A percentile compares a stretch with the other conserved stretches of the same genome.
Conservation (phyloP, 2,888 invertebrate genomes). For the Liopterus haemorrhoidalis region DNA sequence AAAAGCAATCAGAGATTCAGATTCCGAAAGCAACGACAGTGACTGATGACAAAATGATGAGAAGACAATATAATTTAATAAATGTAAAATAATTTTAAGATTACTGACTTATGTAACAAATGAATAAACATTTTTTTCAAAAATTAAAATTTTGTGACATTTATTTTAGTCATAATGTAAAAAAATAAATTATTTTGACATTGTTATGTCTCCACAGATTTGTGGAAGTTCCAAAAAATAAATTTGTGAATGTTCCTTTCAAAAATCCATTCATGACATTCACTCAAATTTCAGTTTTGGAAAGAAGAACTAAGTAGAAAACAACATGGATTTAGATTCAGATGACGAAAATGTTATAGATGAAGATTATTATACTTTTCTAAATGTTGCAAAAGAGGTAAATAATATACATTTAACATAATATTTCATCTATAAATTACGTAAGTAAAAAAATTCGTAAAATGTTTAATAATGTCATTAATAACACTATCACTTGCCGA, state of each 20-base stretch:
- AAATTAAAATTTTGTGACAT: conserved; percentile 5
- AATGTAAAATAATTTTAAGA: conserved; percentile 4
- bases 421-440: conserved; percentile 11
- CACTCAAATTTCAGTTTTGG: conserved; percentile 10
- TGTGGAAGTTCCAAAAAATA: no score
- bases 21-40: conserved; percentile 45
- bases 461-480: no score
- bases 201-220: background rate
- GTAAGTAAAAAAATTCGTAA: background rate
- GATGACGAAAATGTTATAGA: conserved; percentile 62
- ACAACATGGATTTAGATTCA: conserved; percentile 60
- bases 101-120: conserved; percentile 21
- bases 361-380: conserved; percentile 83
- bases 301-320: conserved; percentile 7
- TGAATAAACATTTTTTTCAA: conserved; percentile 7
- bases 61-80: conserved; percentile 1
- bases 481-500: no score
- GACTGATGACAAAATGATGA: conserved; percentile 31
- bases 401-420: conserved; percentile 32
- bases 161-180: background rate
- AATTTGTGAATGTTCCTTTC: no score
- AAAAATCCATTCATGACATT: conserved; percentile 3
- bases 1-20: conserved; percentile 75
- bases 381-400: conserved; percentile 81
- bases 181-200: background rate